Percentiles rank a stretch among this genome's conserved stretches.
phyloP scores from a whole-genome alignment of 2,888 invertebrate genomes.

The Malthinus flaveolus region DNA sequence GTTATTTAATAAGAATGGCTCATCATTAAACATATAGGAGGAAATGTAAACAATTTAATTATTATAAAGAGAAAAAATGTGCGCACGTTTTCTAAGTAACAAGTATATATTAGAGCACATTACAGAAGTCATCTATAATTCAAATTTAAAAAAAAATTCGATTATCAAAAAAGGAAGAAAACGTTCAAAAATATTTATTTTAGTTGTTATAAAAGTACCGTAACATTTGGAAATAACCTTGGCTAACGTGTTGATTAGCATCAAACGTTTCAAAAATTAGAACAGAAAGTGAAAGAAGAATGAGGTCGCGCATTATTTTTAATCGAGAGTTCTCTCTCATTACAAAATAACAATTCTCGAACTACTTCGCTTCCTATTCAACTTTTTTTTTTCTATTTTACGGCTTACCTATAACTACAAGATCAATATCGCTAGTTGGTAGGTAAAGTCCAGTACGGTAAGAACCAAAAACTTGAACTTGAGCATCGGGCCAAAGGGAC shows the following conservation, averaged over 20 bases:
- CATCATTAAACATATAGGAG: no score
- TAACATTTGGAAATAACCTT: not conserved
- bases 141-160: no score
- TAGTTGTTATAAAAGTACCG: no score
- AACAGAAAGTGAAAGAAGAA: slow-evolving; percentile 3
- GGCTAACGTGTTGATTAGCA: not conserved
- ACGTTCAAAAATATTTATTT: no score
- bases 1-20: no score
- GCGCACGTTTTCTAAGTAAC: no score
- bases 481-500: slow-evolving; percentile 89
- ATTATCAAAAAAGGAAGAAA: no score
- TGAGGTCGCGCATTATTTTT: slow-evolving; percentile 6
- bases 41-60: no score
- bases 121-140: no score
- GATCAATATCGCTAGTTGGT: slow-evolving; percentile 85
- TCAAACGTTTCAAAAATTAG: slow-evolving; percentile 1
- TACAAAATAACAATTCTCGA: not conserved
- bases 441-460: slow-evolving; percentile 96
- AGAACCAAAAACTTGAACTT: slow-evolving; percentile 97
- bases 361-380: no score
- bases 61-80: no score
- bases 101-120: no score
- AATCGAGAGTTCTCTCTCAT: not conserved
- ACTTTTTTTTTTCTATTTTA: not conserved
- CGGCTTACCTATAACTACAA: slow-evolving; percentile 63